These are phyloP conservation scores for Tenthredo amoena DNA, from an alignment of 2,888 invertebrate species.

Conservation along the genomic window DNA sequence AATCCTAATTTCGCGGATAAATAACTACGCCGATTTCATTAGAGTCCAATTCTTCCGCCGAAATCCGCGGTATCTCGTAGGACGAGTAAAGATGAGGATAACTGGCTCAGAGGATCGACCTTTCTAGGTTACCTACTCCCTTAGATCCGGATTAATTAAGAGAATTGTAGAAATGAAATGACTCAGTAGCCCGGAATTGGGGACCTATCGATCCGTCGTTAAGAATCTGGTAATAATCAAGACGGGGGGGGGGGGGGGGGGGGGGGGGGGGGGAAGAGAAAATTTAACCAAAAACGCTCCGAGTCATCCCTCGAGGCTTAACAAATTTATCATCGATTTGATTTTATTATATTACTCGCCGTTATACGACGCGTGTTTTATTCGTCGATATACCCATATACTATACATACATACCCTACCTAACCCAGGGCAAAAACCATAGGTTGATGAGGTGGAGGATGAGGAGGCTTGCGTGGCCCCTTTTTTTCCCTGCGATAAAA, in stretches of 20 bases:
- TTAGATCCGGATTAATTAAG: constrained; percentile 72
- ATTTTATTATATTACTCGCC: neutral
- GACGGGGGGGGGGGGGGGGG: too few species aligned
- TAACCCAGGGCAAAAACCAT: neutral
- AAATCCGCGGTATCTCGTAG: neutral
- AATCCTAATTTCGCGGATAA: neutral
- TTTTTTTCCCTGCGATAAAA: constrained; percentile 49
- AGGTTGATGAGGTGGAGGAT: neutral
- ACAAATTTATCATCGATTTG: neutral
- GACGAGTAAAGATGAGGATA: constrained; percentile 68
- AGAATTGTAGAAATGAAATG: constrained; percentile 65
- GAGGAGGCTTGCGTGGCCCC: constrained; percentile 9
- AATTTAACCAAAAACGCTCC: neutral
- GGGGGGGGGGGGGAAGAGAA: too few species aligned
- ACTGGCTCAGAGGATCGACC: constrained; percentile 65
- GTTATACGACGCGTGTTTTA: neutral
- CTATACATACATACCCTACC: neutral
- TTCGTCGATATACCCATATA: neutral
- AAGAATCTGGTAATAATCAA: neutral
- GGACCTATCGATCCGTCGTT: neutral
- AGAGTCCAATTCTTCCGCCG: neutral
- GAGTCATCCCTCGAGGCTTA: neutral
- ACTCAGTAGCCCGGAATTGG: neutral
- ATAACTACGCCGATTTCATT: constrained; percentile 7
- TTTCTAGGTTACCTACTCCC: constrained; percentile 50